Conservation (phyloP, 2,888 invertebrate genomes). For the Ormyrus pomaceus region DNA sequence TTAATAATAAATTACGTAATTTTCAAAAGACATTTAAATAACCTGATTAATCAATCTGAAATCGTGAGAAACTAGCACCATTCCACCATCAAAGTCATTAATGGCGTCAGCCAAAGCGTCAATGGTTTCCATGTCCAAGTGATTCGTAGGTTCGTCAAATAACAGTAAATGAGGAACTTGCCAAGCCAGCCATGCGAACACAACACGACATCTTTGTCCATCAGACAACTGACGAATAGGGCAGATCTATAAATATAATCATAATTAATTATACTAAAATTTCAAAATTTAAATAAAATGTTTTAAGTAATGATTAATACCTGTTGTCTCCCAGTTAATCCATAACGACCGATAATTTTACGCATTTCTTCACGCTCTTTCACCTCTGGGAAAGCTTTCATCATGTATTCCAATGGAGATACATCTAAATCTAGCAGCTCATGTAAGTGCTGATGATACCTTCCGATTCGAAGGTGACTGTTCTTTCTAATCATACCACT, state of each 20-base stretch:
- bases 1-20: slow-evolving; percentile 5
- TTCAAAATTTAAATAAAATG: background rate
- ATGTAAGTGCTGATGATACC: slow-evolving; percentile 99
- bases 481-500: slow-evolving; percentile 99
- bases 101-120: slow-evolving; percentile 98
- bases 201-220: slow-evolving; percentile 98
- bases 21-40: slow-evolving; percentile 58
- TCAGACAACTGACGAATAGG: slow-evolving; percentile 95
- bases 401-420: slow-evolving; percentile 98
- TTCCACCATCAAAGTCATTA: slow-evolving; percentile 98
- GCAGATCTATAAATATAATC: slow-evolving; percentile 81
- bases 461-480: slow-evolving; percentile 96
- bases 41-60: slow-evolving; percentile 99
- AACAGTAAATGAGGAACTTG: slow-evolving; percentile 96
- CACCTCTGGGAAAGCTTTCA: slow-evolving; percentile 96
- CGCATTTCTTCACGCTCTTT: slow-evolving; percentile 99
- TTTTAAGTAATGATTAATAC: slow-evolving; percentile 74
- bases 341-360: slow-evolving; percentile 98
- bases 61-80: slow-evolving; percentile 99
- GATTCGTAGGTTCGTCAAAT: slow-evolving; percentile 93
- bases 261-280: background rate
- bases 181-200: slow-evolving; percentile 99
- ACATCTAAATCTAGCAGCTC: slow-evolving; percentile 96
- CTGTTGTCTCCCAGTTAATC: slow-evolving; percentile 97
- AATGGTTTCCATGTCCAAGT: slow-evolving; percentile 98